Conservation (phyloP, 2,888 invertebrate species). For the Epirrhoe tristata region DNA sequence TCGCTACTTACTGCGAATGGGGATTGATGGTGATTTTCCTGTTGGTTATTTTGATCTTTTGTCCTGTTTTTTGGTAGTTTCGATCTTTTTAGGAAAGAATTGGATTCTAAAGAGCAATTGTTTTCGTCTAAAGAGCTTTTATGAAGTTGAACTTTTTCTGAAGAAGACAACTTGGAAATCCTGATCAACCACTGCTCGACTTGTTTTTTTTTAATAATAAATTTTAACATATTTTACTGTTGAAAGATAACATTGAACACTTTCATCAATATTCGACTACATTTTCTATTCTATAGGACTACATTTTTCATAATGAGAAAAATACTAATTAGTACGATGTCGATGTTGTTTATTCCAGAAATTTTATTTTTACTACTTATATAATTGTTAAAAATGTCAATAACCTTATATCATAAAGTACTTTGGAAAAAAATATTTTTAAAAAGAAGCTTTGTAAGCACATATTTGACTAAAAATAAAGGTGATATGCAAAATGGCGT, state of each 20-base stretch:
- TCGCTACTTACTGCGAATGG: conserved; percentile 40
- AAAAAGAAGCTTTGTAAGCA: neutral
- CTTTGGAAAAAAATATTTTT: neutral
- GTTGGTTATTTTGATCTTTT: conserved; percentile 31
- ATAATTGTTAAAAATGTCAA: too few relatives aligned
- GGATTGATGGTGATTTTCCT: conserved; percentile 38
- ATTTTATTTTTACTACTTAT: too few relatives aligned
- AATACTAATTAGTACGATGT: too few relatives aligned
- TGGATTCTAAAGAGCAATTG: neutral
- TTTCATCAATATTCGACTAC: neutral
- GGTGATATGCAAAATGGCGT: conserved; percentile 24
- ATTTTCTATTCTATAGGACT: neutral
- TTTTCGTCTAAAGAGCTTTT: neutral
- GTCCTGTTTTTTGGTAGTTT: conserved; percentile 19
- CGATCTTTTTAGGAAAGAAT: conserved; percentile 4
- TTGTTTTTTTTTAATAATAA: too few relatives aligned
- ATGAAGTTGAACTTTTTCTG: too few relatives aligned
- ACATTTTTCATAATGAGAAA: too few relatives aligned
- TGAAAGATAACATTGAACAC: conserved; percentile 31
- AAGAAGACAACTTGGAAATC: neutral
- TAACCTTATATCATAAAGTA: neutral
- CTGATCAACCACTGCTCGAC: too few relatives aligned
- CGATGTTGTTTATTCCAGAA: too few relatives aligned
- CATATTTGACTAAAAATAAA: conserved; percentile 12
- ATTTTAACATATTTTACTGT: conserved; percentile 26